phyloP scores from a whole-genome alignment of 1,140 invertebrate genomes.

The Spodoptera litura region DNA sequence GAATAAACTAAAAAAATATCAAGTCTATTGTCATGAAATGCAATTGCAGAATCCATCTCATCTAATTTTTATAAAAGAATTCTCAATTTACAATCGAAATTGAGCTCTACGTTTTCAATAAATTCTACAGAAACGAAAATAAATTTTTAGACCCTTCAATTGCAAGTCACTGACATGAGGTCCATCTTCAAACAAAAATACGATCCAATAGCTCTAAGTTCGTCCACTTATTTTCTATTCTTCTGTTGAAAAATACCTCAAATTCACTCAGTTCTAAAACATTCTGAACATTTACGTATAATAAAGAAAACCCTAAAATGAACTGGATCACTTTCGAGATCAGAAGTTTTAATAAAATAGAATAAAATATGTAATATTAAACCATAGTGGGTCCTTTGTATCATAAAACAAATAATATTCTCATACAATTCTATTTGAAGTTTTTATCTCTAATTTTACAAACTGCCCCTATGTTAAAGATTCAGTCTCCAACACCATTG shows the following conservation, averaged over 20 bases:
- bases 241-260: slow-evolving; percentile 1
- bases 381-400: too few relatives aligned
- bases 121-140: slow-evolving; percentile 18
- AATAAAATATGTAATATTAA: too few relatives aligned
- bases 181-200: slow-evolving; percentile 5
- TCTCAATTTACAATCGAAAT: slow-evolving; percentile 8
- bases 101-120: slow-evolving; percentile 1
- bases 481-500: too few relatives aligned
- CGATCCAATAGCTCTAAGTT: slow-evolving; percentile 16
- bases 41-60: not conserved
- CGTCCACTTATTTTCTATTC: slow-evolving; percentile 22
- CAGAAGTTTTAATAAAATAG: too few relatives aligned
- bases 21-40: not conserved
- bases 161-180: slow-evolving; percentile 27
- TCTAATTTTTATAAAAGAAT: slow-evolving; percentile 12
- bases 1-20: not conserved
- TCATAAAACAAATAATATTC: too few relatives aligned
- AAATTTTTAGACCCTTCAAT: not conserved
- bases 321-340: slow-evolving; percentile 20
- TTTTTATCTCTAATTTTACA: too few relatives aligned
- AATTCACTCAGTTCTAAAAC: slow-evolving; percentile 19
- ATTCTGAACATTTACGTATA: slow-evolving; percentile 4
- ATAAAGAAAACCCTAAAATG: slow-evolving; percentile 1
- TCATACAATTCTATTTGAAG: too few relatives aligned
- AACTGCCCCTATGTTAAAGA: too few relatives aligned